Evolutionary conservation across 30 jellyfish, hydroid and myxozoan species (phyloP), one percentile per base, ranked within the genome.

Genomic region (Aurelia sp.): DNA sequence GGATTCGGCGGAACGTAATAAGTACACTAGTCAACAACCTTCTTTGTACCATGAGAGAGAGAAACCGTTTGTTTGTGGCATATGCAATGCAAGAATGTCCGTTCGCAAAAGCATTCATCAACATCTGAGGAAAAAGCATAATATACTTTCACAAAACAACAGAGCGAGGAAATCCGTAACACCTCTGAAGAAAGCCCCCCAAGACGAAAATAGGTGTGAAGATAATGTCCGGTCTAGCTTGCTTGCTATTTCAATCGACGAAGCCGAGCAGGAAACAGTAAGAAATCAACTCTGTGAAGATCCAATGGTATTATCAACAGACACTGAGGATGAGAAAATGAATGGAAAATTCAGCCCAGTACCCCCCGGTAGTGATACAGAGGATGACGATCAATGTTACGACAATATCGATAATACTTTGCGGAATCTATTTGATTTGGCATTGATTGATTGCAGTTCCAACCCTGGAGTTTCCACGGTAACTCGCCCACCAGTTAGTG

Each of bases 291-390:
- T 15, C 61, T n/a, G 27, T 18, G 27, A 3, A 1, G 44, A 50
- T 6, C 48, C 76, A 23, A 3, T 21, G 41, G 33, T 41, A 3
- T 13, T 20, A 13, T 72, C 82, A 4, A 3, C 58, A 2, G 82
- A 20, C 21, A 61, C 48, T 0, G 68, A 20, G 4, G 27, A 44
- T 10, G 60, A 72, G 44, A 20, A 37, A 12, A 68, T 16, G 37
- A 31, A 57, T 51, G 72, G 58, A 52, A 21, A 35, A 3, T 76
- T 6, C 66, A 60, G 73, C 19, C 87, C 87, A 6, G 87, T 76
- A 13, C 87, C 87, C 33, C 87, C 87, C 9, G 62, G 87, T 33
- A 58, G 60, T 30, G 87, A 76, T 68, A 20, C 87, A 27, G 87
- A 76, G 21, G 51, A 37, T 2, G 63, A n/a, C 4, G 58, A 31